phyloP scores from a whole-genome alignment of 2,888 invertebrate species.

The Torymus aiolomorphi region DNA sequence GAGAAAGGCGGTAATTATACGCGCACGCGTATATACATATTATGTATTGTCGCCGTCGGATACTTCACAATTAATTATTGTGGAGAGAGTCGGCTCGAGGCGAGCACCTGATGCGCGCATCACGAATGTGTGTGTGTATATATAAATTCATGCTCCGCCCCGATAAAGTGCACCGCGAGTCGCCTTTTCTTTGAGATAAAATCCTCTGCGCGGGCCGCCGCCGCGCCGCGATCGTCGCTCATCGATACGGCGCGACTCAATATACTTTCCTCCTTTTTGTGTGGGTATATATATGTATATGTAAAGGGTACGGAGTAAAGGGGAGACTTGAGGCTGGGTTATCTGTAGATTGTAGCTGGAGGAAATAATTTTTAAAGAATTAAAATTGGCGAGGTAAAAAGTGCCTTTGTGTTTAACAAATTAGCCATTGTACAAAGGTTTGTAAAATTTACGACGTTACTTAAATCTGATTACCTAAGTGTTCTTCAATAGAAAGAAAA shows the following conservation, averaged over 20 bases:
- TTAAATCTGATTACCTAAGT: no score
- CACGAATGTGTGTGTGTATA: constrained; percentile 20
- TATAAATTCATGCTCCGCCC: constrained; percentile 28
- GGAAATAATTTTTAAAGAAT: constrained; percentile 13
- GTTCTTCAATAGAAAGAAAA: no score
- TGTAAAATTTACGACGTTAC: no score
- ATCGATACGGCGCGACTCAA: constrained; percentile 27
- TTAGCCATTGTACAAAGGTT: no score
- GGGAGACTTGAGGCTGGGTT: constrained; percentile 1
- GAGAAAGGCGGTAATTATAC: constrained; percentile 28
- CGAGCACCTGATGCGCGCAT: constrained; percentile 46
- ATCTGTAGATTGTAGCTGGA: constrained; percentile 19
- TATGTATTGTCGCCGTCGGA: constrained; percentile 40
- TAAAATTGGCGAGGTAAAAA: background rate
- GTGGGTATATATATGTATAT: background rate
- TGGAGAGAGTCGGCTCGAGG: constrained; percentile 13
- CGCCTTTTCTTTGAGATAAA: constrained; percentile 53
- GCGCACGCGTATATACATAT: background rate
- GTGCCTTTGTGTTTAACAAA: no score
- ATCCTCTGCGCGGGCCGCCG: no score
- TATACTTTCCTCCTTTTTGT: background rate
- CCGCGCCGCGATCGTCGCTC: constrained; percentile 36
- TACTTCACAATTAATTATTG: constrained; percentile 45
- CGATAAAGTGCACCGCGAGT: constrained; percentile 46
- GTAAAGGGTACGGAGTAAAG: no score